Evolutionary conservation across 2,888 invertebrate species (phyloP), one percentile per base, ranked within the genome.

Genomic region (Gastrophysa polygoni): DNA sequence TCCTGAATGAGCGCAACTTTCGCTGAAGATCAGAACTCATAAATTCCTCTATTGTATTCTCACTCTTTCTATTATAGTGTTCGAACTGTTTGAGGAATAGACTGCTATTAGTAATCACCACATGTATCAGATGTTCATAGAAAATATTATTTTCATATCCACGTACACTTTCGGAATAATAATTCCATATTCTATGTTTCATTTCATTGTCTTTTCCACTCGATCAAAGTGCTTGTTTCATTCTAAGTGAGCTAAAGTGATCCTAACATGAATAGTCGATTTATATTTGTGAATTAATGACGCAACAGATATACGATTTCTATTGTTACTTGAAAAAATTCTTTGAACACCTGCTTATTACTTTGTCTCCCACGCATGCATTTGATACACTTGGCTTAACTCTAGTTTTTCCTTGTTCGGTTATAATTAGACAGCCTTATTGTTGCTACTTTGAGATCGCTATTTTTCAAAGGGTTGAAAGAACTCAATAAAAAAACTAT

Each of bases 221-320:
- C 14, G 38, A 38, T n/a, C 38, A 6, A 38, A 38, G 14, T 14
- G 14, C 38, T 38, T 38, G 38, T 38, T 38, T 38, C 6, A 6
- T 38, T 14, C 14, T 38, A 14, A 38, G 38, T 38, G 38, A 38
- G 11, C 38, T 38, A n/a, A 38, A 38, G n/a, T 38, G 38, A 28
- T 21, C 28, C 28, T 43, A n/a, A 76, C 76, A 76, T 71, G 75
- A 75, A 68, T 74, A 73, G 73, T 74, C 76, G 71, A 72, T 75
- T 75, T 75, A 62, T 69, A 69, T 70, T 68, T 67, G 58, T 65
- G 72, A 68, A 68, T 68, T 73, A 72, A 72, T 75, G 73, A 74
- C 71, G 74, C 70, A 75, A 75, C 71, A 71, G 71, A 71, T 71
- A 70, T 71, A 68, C 71, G 71, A 76, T 76, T 76, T 74, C 73